Base-by-base conservation (phyloP, 2,797 vertebrate species). In the Macrochelys suwanniensis region DNA sequence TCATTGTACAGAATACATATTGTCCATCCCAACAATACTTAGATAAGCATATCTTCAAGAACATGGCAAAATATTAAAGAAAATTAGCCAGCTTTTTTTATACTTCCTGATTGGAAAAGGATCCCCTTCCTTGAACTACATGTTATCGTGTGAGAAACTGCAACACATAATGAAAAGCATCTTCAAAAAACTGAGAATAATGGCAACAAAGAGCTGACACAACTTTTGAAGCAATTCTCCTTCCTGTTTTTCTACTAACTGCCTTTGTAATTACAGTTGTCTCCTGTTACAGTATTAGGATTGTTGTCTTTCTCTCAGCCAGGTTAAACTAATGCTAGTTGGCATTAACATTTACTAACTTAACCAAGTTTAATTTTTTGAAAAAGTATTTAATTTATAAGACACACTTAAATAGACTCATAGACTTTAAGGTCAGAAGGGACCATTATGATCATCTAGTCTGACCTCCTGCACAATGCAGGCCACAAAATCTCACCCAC, bases 191-290 rank as follows among this genome's bases (percentile, higher is more conserved):
- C 0, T 0, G 82, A 47, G 56, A 45, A 94, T 71, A 81, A 37
- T 10, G 19, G 51, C 80, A 45, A 57, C 56, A 90, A 96, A 97
- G 89, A 84, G 89, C 94, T 98, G 87, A 88, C 80, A 8, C 57
- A 45, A 77, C 37, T 96, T 96, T 42, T 25, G 45, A 84, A 82
- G 28, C 19, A 56, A 25, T 56, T 42, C 87, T 93, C 88, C 95
- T 98, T 97, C 95, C 96, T 98, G 93, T 93, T 97, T 97, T 93
- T 71, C 76, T 9, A 2, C 7, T 6, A 54, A 65, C 31, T 11
- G 23, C 84, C 57, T 16, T 54, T 31, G 26, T 87, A 80, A 49
- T 79, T 80, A 0, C 17, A 56, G 51, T 78, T 96, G 9, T 82
- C 86, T 94, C 76, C 68, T 12, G 50, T 80, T 26, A 28, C 28